Evolutionary conservation across 1,140 invertebrate genomes (phyloP), one percentile per base, ranked within the genome.

Genomic region (Sinonovacula constricta): DNA sequence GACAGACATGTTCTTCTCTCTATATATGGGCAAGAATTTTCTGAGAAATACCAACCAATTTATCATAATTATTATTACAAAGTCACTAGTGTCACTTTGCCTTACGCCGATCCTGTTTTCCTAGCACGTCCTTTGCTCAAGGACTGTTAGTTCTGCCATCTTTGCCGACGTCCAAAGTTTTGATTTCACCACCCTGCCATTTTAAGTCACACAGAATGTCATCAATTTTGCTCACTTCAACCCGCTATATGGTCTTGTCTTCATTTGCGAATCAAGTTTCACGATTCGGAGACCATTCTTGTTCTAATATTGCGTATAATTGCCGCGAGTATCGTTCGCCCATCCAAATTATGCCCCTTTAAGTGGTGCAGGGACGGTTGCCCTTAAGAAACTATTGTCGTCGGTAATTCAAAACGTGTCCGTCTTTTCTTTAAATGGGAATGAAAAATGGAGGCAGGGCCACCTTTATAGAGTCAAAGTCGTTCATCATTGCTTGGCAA

Each of bases 401-500:
- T 76, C 49, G 66, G 72, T 76, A 66, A 76, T 56, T n/a, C 63
- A 56, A 76, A 76, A 76, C 72, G 72, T 59, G 62, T 56, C 31
- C 63, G 49, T 67, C 39, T 45, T 76, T 67, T 67, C 53, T 76
- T 66, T 76, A 76, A 76, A 66, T 66, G 63, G 62, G 72, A 63
- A 76, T 76, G 72, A 76, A 76, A 57, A 76, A 76, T 76, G 72
- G 59, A 53, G n/a, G 18, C 22, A n/a, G 39, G 72, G 72, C 63
- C 59, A 74, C 49, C 39, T 57, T 33, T n/a, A 7, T 45, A 57
- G 63, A 59, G 26, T 10, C 34, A 18, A n/a, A 18, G 51, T 67
- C 72, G 63, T 76, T 34, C 62, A 76, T 76, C 72, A 76, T 67
- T 54, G 62, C 18, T 45, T 45, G 39, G 53, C 63, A 67, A 67